Evolutionary conservation across 2,113 vertebrate genomes (phyloP), one percentile per base, ranked within the genome.

Genomic region (Ascaphus truei): DNA sequence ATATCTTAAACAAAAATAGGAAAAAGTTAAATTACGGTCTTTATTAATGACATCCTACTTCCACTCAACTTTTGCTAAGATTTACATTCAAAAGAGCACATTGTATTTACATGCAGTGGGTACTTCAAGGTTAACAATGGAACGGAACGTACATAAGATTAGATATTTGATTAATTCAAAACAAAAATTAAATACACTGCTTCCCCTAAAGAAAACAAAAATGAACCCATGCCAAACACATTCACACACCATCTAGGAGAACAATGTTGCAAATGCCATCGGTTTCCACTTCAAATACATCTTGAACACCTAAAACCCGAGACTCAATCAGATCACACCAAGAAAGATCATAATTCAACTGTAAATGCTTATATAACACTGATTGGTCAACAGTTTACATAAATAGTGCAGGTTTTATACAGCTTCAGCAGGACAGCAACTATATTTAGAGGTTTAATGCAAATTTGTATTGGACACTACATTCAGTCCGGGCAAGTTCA

Each of bases 61-160:
- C 56, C 66, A 50, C 56, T 51, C 48, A 29, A 43, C 39, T 41
- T 56, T 33, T 56, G n/a, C 64, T 33, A 68, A 36, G 33, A 41
- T 60, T 59, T 68, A 50, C 29, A 48, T 15, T 39, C 37, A 36
- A 36, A 25, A 20, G 20, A 58, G 55, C 27, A 58, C 53, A 36
- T 48, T 60, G 20, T 60, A 59, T 68, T 50, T 50, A 68, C 66
- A 68, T 60, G 66, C 66, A 68, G 43, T 60, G 55, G 43, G 22
- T 18, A 3, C 18, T 39, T 10, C 29, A 8, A 11, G 3, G n/a
- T 56, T 23, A 56, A 67, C 29, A 51, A 36, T 3, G 41, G 3
- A 27, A 51, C 16, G 45, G 15, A 3, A 34, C 20, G 23, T 63
- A n/a, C 12, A 1, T 13, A 41, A 22, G 3, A 22, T 23, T 27